A percentile compares a stretch with the other conserved stretches of the same genome.
These are phyloP conservation scores for Sarcophaga subvicina DNA, from an alignment of 2,888 invertebrate genomes.

Conservation along the genomic window DNA sequence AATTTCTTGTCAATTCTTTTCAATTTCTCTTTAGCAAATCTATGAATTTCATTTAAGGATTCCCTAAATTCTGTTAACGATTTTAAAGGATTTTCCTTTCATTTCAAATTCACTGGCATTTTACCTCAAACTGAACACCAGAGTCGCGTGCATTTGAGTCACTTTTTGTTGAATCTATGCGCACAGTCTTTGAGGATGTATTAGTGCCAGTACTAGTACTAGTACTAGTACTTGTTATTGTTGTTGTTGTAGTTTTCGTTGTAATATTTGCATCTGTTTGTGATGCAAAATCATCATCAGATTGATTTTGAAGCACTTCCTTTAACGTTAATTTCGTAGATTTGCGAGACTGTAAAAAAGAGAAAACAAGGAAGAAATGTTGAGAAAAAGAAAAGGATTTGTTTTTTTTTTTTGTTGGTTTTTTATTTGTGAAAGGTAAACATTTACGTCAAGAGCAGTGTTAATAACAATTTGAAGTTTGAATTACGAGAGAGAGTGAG, in stretches of 20 bases:
- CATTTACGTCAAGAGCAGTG: no score
- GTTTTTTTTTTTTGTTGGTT: neutral
- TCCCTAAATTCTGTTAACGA: no score
- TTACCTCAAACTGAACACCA: constrained; percentile 71
- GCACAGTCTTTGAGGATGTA: no score
- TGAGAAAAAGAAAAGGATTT: neutral
- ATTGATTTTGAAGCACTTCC: constrained; percentile 59
- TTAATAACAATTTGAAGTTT: no score
- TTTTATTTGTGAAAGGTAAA: no score
- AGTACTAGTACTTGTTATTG: neutral
- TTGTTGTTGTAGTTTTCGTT: constrained; percentile 32
- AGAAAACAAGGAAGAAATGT: neutral
- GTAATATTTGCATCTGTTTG: constrained; percentile 56
- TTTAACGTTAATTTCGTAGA: constrained; percentile 52
- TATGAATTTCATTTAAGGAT: no score
- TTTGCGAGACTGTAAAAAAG: constrained; percentile 37
- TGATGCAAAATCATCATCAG: constrained; percentile 55
- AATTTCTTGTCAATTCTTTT: no score
- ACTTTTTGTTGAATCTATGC: constrained; percentile 20
- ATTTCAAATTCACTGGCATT: neutral
- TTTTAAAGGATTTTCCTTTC: neutral
- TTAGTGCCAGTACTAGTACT: no score
- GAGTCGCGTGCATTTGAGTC: constrained; percentile 70
- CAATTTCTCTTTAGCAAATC: no score
- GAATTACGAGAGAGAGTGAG: no score